Conservation (phyloP, 2,888 invertebrate species). For the Volucella inanis region DNA sequence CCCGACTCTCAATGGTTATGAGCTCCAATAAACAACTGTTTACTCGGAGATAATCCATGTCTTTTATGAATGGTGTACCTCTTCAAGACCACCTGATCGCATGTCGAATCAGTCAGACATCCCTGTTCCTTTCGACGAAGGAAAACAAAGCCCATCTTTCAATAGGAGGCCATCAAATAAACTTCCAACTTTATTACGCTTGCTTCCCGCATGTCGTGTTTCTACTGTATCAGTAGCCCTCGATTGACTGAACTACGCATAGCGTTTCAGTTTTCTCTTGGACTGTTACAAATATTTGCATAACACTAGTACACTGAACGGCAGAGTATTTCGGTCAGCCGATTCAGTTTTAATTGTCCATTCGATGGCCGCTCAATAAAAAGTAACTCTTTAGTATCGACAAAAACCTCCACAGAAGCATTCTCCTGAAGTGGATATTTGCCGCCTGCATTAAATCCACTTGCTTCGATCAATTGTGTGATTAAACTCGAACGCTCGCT, state of each 20-base stretch:
- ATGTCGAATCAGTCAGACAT: slow-evolving; percentile 28
- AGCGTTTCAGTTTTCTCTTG: slow-evolving; percentile 11
- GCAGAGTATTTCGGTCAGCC: slow-evolving; percentile 21
- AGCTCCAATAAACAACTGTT: slow-evolving; percentile 23
- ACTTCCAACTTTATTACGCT: slow-evolving; percentile 56
- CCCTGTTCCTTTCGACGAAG: slow-evolving; percentile 16
- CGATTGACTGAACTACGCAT: slow-evolving; percentile 50
- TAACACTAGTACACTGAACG: slow-evolving; percentile 53
- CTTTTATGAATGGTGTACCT: slow-evolving; percentile 5
- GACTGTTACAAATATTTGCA: slow-evolving; percentile 56
- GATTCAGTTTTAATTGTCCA: slow-evolving; percentile 60
- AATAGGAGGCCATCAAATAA: slow-evolving; percentile 57
- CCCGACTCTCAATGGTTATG: too few species aligned
- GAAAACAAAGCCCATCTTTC: slow-evolving; percentile 24
- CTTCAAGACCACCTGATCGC: slow-evolving; percentile 59
- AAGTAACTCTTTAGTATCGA: slow-evolving; percentile 14
- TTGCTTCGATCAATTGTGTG: slow-evolving; percentile 35
- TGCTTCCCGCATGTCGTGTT: slow-evolving; percentile 26
- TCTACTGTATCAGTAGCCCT: slow-evolving; percentile 66
- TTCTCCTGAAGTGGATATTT: slow-evolving; percentile 56
- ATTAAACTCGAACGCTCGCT: slow-evolving; percentile 45
- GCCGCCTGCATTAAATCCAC: slow-evolving; percentile 29
- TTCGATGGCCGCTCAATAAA: slow-evolving; percentile 42
- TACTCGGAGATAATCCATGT: slow-evolving; percentile 26
- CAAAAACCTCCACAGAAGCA: not conserved